Conservation (phyloP, 2,888 invertebrate genomes). For the Lottia gigantea region DNA sequence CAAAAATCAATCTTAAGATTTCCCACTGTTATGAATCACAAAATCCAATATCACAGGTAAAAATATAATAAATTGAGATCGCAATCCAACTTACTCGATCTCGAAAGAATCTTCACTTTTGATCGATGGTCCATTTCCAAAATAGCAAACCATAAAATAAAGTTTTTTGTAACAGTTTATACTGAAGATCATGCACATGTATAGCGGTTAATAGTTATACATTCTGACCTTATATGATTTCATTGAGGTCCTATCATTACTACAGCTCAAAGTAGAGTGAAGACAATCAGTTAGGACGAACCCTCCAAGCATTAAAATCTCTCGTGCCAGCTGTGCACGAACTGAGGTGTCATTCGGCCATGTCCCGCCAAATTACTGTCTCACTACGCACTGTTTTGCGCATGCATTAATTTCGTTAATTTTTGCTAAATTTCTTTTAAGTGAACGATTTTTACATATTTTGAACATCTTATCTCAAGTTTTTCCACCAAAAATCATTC, state of each 20-base stretch:
- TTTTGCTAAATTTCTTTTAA: too few species aligned
- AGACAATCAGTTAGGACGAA: neutral
- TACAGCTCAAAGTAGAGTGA: neutral
- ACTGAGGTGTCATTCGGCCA: slow-evolving; percentile 20
- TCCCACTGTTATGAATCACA: too few species aligned
- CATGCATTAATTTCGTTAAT: slow-evolving; percentile 14
- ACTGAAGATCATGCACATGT: too few species aligned
- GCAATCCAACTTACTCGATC: slow-evolving; percentile 4
- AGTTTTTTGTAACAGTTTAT: too few species aligned
- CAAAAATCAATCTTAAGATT: too few species aligned
- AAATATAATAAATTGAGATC: too few species aligned
- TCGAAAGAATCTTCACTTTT: slow-evolving; percentile 3
- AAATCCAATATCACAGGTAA: too few species aligned
- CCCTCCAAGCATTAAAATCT: slow-evolving; percentile 6
- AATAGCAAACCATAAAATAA: too few species aligned
- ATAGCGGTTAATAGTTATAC: slow-evolving; percentile 7
- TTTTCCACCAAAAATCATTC: too few species aligned
- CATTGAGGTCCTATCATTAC: slow-evolving; percentile 5
- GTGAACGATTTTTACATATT: too few species aligned
- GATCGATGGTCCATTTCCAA: neutral
- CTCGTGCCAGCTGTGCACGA: slow-evolving; percentile 20
- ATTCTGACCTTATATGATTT: slow-evolving; percentile 6
- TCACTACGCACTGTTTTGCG: slow-evolving; percentile 10
- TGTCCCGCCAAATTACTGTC: slow-evolving; percentile 22
- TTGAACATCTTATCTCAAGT: too few species aligned